Evolutionary conservation across 92 coral and sea anemone species (phyloP).

Genomic region (Meandrina meandrites): DNA sequence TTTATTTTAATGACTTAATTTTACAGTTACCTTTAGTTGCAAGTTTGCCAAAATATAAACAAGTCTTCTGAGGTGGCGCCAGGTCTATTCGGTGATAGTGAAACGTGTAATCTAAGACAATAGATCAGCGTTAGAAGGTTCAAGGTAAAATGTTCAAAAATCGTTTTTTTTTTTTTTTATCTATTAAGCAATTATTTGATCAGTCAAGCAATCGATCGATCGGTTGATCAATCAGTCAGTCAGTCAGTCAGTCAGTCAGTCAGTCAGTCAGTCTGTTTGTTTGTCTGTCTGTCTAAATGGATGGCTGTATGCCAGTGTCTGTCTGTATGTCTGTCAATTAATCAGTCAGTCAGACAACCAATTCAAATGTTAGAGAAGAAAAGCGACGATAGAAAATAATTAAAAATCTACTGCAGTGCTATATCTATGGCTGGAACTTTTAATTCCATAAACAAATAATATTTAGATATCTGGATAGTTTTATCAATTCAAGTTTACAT

Average conservation of each 20-base stretch:
- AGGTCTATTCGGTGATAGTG: conserved; percentile 57
- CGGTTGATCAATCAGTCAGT: no score
- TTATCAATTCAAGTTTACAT: neutral
- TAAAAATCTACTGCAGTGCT: neutral
- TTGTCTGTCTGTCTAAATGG: neutral
- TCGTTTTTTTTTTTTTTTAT: no score
- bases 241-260: no score
- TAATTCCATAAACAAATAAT: no score
- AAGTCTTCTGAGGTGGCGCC: conserved; percentile 2
- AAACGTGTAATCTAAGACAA: conserved; percentile 38
- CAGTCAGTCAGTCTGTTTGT: neutral
- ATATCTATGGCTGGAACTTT: no score
- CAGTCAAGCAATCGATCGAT: no score
- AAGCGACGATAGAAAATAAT: neutral
- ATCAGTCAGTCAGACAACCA: neutral
- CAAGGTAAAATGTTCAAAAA: no score
- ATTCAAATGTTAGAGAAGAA: no score
- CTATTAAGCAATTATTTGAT: no score
- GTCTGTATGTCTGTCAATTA: neutral
- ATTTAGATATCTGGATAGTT: no score
- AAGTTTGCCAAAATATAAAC: conserved; percentile 37
- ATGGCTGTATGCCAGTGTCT: neutral
- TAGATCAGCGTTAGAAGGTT: neutral
- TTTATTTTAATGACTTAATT: neutral
- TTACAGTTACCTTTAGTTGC: conserved; percentile 46